Percentiles rank a stretch among this genome's conserved stretches.
Conservation (phyloP, 2,113 vertebrate species). For the Calypte anna region DNA sequence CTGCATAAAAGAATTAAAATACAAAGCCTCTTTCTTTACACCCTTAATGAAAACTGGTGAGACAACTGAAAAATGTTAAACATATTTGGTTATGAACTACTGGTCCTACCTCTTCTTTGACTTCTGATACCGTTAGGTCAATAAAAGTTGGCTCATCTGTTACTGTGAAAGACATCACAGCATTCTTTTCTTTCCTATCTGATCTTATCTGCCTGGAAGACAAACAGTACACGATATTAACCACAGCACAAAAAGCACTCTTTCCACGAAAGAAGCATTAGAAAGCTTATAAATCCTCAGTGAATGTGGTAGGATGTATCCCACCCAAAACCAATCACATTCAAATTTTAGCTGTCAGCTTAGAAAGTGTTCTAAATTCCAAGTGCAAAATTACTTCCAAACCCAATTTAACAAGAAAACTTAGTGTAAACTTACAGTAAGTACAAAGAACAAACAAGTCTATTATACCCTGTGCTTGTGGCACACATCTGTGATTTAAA, state of each 20-base stretch:
- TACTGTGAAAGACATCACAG: conserved; percentile 93
- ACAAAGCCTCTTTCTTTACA: neutral
- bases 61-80: neutral
- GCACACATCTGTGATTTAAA: neutral
- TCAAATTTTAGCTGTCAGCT: neutral
- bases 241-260: neutral
- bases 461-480: neutral
- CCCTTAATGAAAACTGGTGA: neutral
- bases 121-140: conserved; percentile 87
- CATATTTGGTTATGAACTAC: neutral
- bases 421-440: neutral
- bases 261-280: neutral
- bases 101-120: conserved; percentile 89
- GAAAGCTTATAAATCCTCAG: neutral
- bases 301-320: neutral
- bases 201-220: conserved; percentile 91
- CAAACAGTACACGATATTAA: neutral
- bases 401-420: neutral
- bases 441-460: neutral
- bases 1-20: neutral
- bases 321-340: neutral
- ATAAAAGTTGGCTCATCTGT: conserved; percentile 90
- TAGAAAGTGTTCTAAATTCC: neutral
- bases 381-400: neutral
- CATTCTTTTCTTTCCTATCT: conserved; percentile 92